Conservation (phyloP, 2,113 vertebrate genomes). For the Gnathonemus echidnorhynchus region DNA sequence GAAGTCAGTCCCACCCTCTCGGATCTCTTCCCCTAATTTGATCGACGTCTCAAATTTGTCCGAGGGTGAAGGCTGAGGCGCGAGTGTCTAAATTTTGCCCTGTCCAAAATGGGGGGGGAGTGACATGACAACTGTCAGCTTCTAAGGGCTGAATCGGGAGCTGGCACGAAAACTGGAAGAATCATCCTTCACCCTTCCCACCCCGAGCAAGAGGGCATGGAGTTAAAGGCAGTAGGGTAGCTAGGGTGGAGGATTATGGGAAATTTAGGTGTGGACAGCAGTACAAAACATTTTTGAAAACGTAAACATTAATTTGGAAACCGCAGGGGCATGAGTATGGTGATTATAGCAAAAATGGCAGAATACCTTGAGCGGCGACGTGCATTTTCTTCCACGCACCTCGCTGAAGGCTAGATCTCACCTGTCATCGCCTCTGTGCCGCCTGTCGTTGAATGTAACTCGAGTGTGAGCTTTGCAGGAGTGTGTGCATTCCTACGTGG, state of each 20-base stretch:
- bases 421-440: conserved; percentile 16
- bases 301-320: background rate
- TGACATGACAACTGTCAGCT: background rate
- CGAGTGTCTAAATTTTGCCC: background rate
- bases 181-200: background rate
- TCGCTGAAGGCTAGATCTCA: conserved; percentile 28
- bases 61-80: conserved; percentile 8
- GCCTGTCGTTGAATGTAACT: conserved; percentile 58
- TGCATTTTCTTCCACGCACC: conserved; percentile 29
- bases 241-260: conserved; percentile 11
- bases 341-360: background rate
- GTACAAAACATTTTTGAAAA: background rate
- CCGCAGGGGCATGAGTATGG: background rate
- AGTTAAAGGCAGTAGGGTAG: background rate
- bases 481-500: conserved; percentile 44
- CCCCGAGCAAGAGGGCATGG: background rate
- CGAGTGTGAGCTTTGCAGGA: conserved; percentile 48
- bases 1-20: conserved; percentile 34
- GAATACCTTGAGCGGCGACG: background rate
- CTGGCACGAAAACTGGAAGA: conserved; percentile 29
- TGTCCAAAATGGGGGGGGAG: background rate
- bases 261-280: conserved; percentile 9
- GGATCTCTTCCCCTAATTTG: conserved; percentile 38
- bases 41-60: conserved; percentile 23
- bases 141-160: background rate